Conservation (phyloP, 2,113 vertebrate genomes). For the Pelmatolapia mariae region DNA sequence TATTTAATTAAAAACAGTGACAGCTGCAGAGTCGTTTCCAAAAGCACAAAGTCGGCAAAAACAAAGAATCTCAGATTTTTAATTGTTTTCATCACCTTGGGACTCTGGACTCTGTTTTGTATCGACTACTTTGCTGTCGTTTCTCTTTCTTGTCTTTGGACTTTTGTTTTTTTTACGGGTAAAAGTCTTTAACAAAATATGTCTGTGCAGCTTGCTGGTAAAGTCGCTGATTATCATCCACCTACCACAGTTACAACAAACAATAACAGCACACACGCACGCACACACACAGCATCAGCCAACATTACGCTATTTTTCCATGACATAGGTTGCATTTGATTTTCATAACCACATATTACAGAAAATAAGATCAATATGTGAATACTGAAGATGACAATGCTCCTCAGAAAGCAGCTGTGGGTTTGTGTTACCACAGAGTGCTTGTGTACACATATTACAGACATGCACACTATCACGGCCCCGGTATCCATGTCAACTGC, state of each 20-base stretch:
- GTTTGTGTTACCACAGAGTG: background rate
- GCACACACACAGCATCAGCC: background rate
- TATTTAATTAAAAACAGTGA: background rate
- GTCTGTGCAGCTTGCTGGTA: background rate
- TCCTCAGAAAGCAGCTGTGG: background rate
- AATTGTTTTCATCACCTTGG: background rate
- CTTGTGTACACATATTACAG: background rate
- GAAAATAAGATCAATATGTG: conserved; percentile 13
- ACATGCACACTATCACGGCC: background rate
- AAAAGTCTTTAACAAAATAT: background rate
- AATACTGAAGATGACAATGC: background rate
- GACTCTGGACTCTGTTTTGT: background rate
- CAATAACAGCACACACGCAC: background rate
- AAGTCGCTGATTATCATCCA: background rate
- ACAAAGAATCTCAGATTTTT: background rate
- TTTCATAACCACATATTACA: background rate
- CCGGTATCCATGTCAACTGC: background rate
- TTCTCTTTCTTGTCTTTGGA: background rate
- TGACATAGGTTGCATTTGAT: conserved; percentile 9
- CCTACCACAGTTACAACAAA: background rate
- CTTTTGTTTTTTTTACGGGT: background rate
- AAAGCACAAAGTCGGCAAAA: background rate
- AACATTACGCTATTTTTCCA: conserved; percentile 23
- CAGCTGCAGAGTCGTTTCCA: background rate
- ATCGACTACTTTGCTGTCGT: background rate